Base-by-base conservation (phyloP, 2,888 invertebrate species). In the Leucophenga montana region DNA sequence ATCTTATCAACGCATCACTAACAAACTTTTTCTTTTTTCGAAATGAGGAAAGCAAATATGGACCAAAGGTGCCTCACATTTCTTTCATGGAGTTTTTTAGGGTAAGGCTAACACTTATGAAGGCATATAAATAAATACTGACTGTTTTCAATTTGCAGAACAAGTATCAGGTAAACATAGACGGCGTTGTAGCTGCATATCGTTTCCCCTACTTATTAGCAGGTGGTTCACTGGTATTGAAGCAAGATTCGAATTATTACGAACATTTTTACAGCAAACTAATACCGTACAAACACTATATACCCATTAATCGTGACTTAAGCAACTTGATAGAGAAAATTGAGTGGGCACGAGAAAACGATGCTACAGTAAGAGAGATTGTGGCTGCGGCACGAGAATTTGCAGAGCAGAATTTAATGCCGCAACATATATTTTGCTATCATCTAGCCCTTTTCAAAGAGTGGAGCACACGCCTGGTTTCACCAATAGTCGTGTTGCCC, bases 101-200 rank as follows among this genome's bases (percentile, higher is more conserved):
- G 91, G 98, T 97, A 90, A 59, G 59, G 18, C 6, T 9, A 44
- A 62, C 16, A 18, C 31, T 39, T 61, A 27, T 57, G 22, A 5
- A 4, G 16, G 48, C 16, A 54, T 62, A 48, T 5, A 27, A 50
- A 16, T 14, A 27, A 11, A 44, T 11, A 22, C 0, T 57, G 3
- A 11, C 59, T 39, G 46, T 27, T 68, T 61, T 54, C 62, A 57
- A 66, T 62, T 82, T 79, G 56, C 90, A 98, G 97, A 96, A 95
- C 87, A 98, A 98, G 90, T 99, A 97, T 88, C 97, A 97, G 89
- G 88, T 99, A 39, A 96, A 94, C 84, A 91, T 99, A 68, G 99
- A 99, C 90, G 99, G 99, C 16, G 97, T 98, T 50, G 98, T 99
- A 16, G 98, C 98, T 20, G 96, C 98, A 0, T 99, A 98, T 88